A percentile compares a stretch with the other conserved stretches of the same genome.
phyloP scores from a whole-genome alignment of 2,888 invertebrate species.

The Camponotus fellah region DNA sequence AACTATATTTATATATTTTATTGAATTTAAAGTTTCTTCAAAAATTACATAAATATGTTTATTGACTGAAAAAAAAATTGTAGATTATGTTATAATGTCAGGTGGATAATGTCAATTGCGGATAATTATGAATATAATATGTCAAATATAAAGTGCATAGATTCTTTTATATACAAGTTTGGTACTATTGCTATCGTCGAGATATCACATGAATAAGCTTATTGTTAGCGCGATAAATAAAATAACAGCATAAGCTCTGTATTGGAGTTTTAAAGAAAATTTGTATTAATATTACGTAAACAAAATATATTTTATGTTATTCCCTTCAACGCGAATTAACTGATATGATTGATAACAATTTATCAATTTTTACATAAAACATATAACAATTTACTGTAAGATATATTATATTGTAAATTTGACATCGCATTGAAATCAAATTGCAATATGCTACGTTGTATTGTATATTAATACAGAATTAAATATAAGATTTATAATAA shows the following conservation, averaged over 20 bases:
- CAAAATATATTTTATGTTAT: slow-evolving; percentile 11
- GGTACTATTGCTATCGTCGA: slow-evolving; percentile 14
- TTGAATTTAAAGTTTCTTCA: slow-evolving; percentile 26
- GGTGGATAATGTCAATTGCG: not conserved
- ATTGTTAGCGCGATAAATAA: slow-evolving; percentile 8
- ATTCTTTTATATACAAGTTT: slow-evolving; percentile 22
- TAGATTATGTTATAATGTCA: not conserved
- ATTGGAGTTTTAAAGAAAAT: slow-evolving; percentile 13
- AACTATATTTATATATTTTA: slow-evolving; percentile 38
- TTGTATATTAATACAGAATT: slow-evolving; percentile 37
- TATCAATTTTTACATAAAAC: slow-evolving; percentile 17
- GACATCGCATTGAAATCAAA: slow-evolving; percentile 22
- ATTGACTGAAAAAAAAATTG: slow-evolving; percentile 13
- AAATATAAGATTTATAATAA: slow-evolving; percentile 54
- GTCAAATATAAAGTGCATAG: not conserved
- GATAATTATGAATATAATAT: not conserved
- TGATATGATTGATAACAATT: not conserved
- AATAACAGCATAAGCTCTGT: slow-evolving; percentile 5
- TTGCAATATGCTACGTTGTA: slow-evolving; percentile 12
- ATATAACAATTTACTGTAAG: slow-evolving; percentile 9
- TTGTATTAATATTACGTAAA: slow-evolving; percentile 12
- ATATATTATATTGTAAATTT: slow-evolving; percentile 31
- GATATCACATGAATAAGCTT: slow-evolving; percentile 41
- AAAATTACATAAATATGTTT: slow-evolving; percentile 36
- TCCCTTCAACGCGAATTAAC: not conserved